Percentiles rank a stretch among this genome's conserved stretches.
phyloP scores from a whole-genome alignment of 2,888 invertebrate genomes.

The Heliothis peltigera region DNA sequence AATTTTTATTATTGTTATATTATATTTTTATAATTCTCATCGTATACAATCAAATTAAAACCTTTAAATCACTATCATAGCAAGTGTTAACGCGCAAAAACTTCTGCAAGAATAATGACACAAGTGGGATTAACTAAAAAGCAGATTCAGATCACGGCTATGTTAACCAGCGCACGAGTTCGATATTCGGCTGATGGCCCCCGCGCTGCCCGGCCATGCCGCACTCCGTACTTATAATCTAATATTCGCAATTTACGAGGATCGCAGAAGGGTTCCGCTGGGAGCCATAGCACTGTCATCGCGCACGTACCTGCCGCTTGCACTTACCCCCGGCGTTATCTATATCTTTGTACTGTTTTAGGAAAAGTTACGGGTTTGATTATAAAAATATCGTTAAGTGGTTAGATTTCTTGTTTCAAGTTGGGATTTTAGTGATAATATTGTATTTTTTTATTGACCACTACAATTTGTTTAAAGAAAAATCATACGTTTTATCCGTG shows the following conservation, averaged over 20 bases:
- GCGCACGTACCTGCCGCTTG: constrained; percentile 83
- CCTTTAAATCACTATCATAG: background rate
- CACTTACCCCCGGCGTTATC: constrained; percentile 81
- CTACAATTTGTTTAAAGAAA: too few relatives aligned
- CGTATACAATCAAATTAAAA: constrained; percentile 1
- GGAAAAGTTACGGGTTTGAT: background rate
- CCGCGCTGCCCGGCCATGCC: constrained; percentile 66
- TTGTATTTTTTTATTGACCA: too few relatives aligned
- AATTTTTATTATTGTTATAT: too few relatives aligned
- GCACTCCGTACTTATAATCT: constrained; percentile 89
- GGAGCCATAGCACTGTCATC: constrained; percentile 87
- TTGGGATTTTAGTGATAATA: too few relatives aligned
- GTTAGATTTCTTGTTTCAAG: too few relatives aligned
- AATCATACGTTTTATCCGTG: too few relatives aligned
- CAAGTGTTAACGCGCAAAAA: constrained; percentile 41
- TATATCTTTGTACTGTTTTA: constrained; percentile 74
- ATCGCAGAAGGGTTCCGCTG: constrained; percentile 83
- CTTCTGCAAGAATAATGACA: constrained; percentile 30
- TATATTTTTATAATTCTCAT: too few relatives aligned
- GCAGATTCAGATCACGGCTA: constrained; percentile 86
- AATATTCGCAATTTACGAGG: constrained; percentile 90
- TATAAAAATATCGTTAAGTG: too few relatives aligned
- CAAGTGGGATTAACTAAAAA: constrained; percentile 71
- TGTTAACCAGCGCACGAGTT: constrained; percentile 83
- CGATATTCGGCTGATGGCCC: constrained; percentile 86